Base-by-base conservation (phyloP, 2,888 invertebrate genomes). In the Lycaena phlaeas region DNA sequence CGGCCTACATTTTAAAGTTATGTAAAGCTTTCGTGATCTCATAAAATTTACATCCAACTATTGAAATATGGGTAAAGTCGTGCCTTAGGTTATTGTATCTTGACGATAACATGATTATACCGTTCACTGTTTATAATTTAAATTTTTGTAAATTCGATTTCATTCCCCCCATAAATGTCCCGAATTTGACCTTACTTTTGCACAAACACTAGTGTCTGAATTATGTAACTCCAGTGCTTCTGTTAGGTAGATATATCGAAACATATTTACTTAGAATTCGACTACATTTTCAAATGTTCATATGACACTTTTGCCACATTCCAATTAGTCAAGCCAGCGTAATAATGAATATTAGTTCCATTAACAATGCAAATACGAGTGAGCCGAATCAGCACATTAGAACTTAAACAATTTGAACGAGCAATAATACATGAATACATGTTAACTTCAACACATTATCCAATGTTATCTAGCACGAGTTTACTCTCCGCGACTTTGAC, bases 401-500 rank as follows among this genome's bases (percentile, higher is more conserved):
- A n/a, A n/a, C n/a, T n/a, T n/a, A n/a, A n/a, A n/a, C n/a, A n/a
- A n/a, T n/a, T n/a, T n/a, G n/a, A n/a, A n/a, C n/a, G n/a, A n/a
- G n/a, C 6, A 5, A 22, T 7, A 22, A 2, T 22, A 38, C 31
- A 30, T 41, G 36, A 34, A 22, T 34, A 36, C 39, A 14, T 40
- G 45, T 39, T 40, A 42, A 43, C 42, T 47, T 40, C 41, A 50
- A n/a, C 43, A 44, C 41, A 40, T 43, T 46, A 44, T 25, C 50
- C 48, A 51, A 59, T 61, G 63, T 65, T 69, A 54, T 62, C 56
- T 58, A 57, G 57, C 62, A 58, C 57, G 57, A 58, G 58, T 57
- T 56, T 51, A 54, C 55, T 51, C 60, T 59, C 57, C 56, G 61
- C 61, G 75, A 74, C 74, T 76, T 77, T 77, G 75, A 75, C 75